These are phyloP conservation scores for Emydoidea blandingii DNA, from an alignment of 2,797 vertebrate genomes.

Conservation along the genomic window DNA sequence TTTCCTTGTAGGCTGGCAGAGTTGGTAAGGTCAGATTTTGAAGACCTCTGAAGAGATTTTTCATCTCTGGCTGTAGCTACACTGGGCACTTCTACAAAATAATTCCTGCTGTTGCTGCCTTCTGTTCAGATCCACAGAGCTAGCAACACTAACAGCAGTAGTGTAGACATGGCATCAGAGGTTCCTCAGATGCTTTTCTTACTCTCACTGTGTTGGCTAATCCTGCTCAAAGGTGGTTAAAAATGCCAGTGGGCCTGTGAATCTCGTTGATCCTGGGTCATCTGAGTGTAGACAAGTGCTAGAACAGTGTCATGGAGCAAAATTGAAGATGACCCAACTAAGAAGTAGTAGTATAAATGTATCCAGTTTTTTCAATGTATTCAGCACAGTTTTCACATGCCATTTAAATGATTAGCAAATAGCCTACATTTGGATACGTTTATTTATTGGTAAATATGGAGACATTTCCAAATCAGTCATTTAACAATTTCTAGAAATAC, in stretches of 20 bases:
- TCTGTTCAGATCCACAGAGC: not conserved
- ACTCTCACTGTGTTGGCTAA: not conserved
- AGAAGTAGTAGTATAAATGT: not conserved
- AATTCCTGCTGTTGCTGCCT: not conserved
- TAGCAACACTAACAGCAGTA: not conserved
- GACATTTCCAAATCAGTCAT: not conserved
- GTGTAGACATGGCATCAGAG: not conserved
- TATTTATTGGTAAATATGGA: not conserved
- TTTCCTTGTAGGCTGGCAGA: not conserved
- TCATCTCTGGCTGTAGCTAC: not conserved
- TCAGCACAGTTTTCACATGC: not conserved
- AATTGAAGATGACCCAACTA: not conserved
- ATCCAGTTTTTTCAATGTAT: not conserved
- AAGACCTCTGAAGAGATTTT: not conserved
- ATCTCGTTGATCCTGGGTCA: not conserved
- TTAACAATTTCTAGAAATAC: not conserved
- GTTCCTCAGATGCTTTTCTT: not conserved
- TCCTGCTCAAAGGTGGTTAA: not conserved
- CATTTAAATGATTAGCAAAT: not conserved
- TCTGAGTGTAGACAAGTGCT: not conserved
- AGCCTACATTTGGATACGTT: not conserved
- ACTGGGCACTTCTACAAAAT: not conserved
- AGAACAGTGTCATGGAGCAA: not conserved
- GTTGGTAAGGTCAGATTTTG: not conserved
- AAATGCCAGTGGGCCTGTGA: not conserved